Base-by-base conservation (phyloP, 2,888 invertebrate genomes). In the Willowsia nigromaculata region DNA sequence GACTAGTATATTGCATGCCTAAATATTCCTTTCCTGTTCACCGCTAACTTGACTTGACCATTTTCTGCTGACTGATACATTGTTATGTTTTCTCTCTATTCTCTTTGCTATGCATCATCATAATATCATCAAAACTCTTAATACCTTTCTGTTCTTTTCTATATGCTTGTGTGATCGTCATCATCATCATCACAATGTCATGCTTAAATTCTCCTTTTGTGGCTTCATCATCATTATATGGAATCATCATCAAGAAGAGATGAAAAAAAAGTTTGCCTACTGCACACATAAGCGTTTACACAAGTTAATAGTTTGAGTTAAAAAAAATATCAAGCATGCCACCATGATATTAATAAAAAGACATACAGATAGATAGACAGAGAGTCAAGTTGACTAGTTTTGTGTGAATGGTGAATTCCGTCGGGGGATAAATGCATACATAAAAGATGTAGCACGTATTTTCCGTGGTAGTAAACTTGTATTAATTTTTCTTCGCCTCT, bases 371-470 rank as follows among this genome's bases (percentile, higher is more conserved):
- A 56, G 18, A 18, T 6, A 40, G 40, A 50, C 11, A 50, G 6
- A 50, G 50, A 22, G 18, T 22, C 18, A 22, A 56, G 56, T 56
- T 56, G 15, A 50, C 15, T 50, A 37, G 37, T 4, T 37, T 37
- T 50, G n/a, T 22, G 18, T 22, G 56, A n/a, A n/a, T n/a, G n/a
- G n/a, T 56, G 56, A 56, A 56, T 15, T 50, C 62, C 13, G 65
- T 27, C 65, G 33, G 65, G 33, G 4, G 6, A 47, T 47, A 47
- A n/a, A 47, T 47, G 13, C 6, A 84, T 85, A 56, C 86, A 86
- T 86, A 71, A 65, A 86, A 80, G 86, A 86, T 80, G 80, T 68
- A 76, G 80, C 30, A 86, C 86, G 86, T 80, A 86, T 86, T 86
- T 86, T 86, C 86, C 80, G 80, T 62, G 50, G 47, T 47, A 47